Evolutionary conservation across 2,888 invertebrate genomes (phyloP).

Genomic region (Thera britannica): DNA sequence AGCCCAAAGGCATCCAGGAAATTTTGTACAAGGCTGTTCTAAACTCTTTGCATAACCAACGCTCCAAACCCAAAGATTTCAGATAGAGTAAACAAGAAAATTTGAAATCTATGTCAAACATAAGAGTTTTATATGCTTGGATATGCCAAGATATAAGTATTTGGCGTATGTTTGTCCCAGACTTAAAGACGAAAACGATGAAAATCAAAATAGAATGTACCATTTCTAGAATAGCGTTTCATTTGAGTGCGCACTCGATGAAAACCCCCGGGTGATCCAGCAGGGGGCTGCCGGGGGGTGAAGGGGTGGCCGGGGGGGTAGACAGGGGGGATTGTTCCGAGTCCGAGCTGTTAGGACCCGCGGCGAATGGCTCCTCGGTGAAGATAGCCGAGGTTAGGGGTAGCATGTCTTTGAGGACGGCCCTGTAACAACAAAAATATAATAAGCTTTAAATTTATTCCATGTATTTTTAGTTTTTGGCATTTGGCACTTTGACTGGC

Average conservation of each 20-base stretch:
- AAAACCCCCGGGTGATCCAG: conserved; percentile 54
- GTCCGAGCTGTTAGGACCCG: conserved; percentile 28
- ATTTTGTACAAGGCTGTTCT: background rate
- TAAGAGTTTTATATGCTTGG: background rate
- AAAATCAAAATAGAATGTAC: conserved; percentile 7
- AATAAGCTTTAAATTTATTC: background rate
- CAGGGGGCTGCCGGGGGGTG: conserved; percentile 31
- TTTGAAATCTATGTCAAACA: background rate
- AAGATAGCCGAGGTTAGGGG: conserved; percentile 85
- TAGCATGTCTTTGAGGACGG: conserved; percentile 84
- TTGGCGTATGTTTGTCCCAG: no score
- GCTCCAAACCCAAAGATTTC: background rate
- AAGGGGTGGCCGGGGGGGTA: conserved; percentile 31
- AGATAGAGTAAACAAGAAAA: background rate
- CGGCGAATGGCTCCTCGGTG: conserved; percentile 44
- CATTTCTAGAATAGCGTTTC: conserved; percentile 45
- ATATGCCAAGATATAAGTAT: background rate
- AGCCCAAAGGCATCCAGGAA: background rate
- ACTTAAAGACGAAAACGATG: background rate
- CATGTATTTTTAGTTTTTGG: no score
- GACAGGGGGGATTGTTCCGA: conserved; percentile 34
- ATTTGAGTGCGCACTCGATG: conserved; percentile 82
- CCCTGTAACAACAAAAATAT: conserved; percentile 61
- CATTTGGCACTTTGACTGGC: no score
- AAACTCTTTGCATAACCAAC: background rate